phyloP scores from a whole-genome alignment of 2,113 vertebrate species.

The Nestor notabilis region DNA sequence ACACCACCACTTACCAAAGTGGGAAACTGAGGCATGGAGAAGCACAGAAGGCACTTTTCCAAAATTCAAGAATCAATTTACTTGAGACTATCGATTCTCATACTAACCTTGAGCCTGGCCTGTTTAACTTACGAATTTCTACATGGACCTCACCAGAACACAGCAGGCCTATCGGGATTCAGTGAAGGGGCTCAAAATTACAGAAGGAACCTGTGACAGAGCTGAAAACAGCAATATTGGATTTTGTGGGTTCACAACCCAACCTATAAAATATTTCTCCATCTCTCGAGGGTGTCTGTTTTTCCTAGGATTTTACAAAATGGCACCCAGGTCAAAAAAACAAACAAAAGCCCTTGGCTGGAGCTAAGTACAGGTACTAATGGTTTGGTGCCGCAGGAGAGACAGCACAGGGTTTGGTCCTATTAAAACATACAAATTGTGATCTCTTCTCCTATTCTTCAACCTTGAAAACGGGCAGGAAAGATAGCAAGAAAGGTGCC shows the following conservation, averaged over 20 bases:
- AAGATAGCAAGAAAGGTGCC: background rate
- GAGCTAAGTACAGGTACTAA: background rate
- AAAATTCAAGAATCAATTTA: background rate
- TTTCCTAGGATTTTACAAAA: background rate
- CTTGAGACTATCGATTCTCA: background rate
- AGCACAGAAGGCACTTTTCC: background rate
- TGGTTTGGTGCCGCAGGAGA: background rate
- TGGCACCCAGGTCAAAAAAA: background rate
- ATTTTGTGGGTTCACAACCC: background rate
- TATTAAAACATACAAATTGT: background rate
- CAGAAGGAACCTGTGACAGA: background rate
- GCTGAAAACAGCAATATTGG: background rate
- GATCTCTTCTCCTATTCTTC: background rate
- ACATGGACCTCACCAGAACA: background rate
- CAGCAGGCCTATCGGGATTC: background rate
- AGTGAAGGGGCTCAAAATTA: background rate
- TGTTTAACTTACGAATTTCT: background rate
- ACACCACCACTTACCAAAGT: background rate
- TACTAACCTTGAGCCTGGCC: background rate
- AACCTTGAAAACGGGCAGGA: background rate
- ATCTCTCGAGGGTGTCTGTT: background rate
- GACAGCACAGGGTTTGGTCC: background rate
- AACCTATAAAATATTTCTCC: background rate
- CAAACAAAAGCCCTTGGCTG: background rate
- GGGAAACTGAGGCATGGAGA: background rate